Evolutionary conservation across 2,113 vertebrate genomes (phyloP), one percentile per base, ranked within the genome.

Genomic region (Aegotheles bennettii): DNA sequence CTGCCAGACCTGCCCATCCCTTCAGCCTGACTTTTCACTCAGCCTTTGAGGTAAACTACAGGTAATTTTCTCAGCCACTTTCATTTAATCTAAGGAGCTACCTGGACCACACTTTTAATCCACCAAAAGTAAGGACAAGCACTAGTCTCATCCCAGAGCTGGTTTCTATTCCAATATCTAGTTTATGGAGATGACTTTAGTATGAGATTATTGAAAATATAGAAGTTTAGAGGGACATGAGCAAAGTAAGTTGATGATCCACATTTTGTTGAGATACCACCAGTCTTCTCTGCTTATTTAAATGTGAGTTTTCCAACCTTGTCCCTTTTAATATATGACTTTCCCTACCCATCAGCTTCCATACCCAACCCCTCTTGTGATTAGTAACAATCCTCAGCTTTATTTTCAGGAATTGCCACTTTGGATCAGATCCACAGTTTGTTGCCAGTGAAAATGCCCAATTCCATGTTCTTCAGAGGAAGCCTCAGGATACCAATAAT

Each of bases 161-260:
- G 24, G 11, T 33, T 75, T 56, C 2, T 0, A 14, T 60, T 45
- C 26, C 20, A 16, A 4, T 0, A 9, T 12, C 16, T 12, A 11
- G 14, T 10, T 86, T 60, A 28, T 1, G 2, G 35, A 16, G 19
- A 23, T 23, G 2, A 8, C 31, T 54, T n/a, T 5, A 64, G 47
- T 25, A 33, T 36, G 25, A 77, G 36, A 42, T 13, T 4, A 24
- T 5, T 17, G 35, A 18, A 56, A 71, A 51, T 4, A 8, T 24
- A 26, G 25, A 31, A 25, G 2, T 36, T 56, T 11, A 35, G 57
- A 76, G 16, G 43, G 40, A 21, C 2, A 3, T 0, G 10, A 79
- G 17, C 17, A 57, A 56, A 67, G 26, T 0, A 64, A 13, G 13
- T 11, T 24, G 53, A 29, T 19, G 21, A 43, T 50, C 26, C 5